Percentiles rank a stretch among this genome's conserved stretches.
Conservation (phyloP, 2,797 vertebrate species). For the Spea hammondii region DNA sequence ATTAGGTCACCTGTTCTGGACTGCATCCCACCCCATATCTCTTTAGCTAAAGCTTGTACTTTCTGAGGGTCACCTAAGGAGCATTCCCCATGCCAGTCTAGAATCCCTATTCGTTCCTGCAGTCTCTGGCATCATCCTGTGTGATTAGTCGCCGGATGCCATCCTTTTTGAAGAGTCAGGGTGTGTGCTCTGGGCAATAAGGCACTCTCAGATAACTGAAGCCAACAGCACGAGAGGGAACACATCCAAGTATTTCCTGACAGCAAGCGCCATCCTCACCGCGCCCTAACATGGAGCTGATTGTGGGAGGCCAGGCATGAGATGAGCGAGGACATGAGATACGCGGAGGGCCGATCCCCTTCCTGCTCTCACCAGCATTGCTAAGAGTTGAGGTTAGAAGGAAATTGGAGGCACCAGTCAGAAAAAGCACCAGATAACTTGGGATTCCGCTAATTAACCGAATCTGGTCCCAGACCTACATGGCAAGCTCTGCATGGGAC, state of each 20-base stretch:
- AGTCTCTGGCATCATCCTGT: background rate
- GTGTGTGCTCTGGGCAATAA: slow-evolving; percentile 19
- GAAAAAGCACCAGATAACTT: slow-evolving; percentile 45
- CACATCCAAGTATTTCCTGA: background rate
- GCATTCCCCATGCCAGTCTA: background rate
- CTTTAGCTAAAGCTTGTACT: too few relatives aligned
- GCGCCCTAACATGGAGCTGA: background rate
- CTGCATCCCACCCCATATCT: too few relatives aligned
- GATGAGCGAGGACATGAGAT: background rate
- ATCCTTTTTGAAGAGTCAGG: background rate
- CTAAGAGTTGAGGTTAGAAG: background rate
- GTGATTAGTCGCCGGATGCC: background rate
- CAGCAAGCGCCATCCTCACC: background rate
- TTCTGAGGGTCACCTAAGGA: too few relatives aligned
- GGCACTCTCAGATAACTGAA: slow-evolving; percentile 20
- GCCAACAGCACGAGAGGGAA: background rate
- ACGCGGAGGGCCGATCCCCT: too few relatives aligned
- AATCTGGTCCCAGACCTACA: background rate
- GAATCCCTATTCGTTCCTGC: background rate
- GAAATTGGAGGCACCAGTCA: slow-evolving; percentile 39
- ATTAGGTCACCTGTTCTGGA: background rate
- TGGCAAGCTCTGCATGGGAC: slow-evolving; percentile 9
- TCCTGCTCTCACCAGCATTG: too few relatives aligned
- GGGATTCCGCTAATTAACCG: slow-evolving; percentile 23
- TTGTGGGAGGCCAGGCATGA: background rate